Evolutionary conservation across 2,888 invertebrate species (phyloP), one percentile per base, ranked within the genome.

Genomic region (Cephus pygmeus): DNA sequence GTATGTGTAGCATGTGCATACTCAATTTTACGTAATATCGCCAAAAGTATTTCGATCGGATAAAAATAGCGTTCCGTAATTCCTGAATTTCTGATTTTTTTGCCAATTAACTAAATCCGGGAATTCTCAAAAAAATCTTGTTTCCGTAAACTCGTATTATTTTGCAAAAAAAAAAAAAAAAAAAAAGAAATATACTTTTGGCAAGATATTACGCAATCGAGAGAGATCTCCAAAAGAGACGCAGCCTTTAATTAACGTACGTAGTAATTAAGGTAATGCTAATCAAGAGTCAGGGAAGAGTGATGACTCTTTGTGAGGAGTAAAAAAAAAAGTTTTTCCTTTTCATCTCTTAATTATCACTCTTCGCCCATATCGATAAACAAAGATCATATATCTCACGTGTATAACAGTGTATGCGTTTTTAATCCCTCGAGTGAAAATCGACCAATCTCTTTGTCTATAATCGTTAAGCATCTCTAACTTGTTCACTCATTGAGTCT

Each of bases 381-480:
- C 2, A 56, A 56, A 56, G 9, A 23, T 56, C 23, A 9, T 23
- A 9, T 9, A 56, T 56, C 56, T 56, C 23, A 23, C 56, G 56
- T 6, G 56, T 23, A 9, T 0, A 56, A 56, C 9, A 23, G 23
- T 77, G 81, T 83, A 79, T 85, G 83, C 83, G 78, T 81, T 83
- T 84, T 79, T 78, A 81, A 76, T 77, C 77, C 79, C 77, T 79
- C 82, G 77, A 75, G 83, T 85, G 80, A 87, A 87, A 88, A 87
- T 89, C 85, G 89, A 90, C 90, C 90, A 90, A 90, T 90, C 89
- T 90, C 85, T 85, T 88, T 90, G 88, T 89, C 90, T 89, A 87
- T 87, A 83, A 79, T 15, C 69, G 35, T 36, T 34, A 36, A 68
- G 34, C 35, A 69, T 71, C 75, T 34, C 12, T 3, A 12, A 73